Conservation (phyloP, 2,113 vertebrate species). For the Pelodiscus sinensis region DNA sequence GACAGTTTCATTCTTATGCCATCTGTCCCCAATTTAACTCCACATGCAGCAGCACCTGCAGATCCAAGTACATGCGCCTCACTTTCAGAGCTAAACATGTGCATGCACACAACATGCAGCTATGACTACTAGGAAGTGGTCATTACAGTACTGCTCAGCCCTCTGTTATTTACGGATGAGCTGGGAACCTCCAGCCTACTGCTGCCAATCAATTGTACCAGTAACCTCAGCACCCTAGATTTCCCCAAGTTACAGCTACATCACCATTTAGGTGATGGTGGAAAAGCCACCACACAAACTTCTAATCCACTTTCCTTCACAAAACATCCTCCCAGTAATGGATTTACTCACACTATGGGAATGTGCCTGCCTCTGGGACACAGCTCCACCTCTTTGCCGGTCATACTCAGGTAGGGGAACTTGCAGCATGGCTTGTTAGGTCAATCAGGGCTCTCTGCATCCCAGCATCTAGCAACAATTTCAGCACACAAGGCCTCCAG, state of each 20-base stretch:
- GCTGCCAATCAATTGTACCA: not conserved
- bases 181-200: not conserved
- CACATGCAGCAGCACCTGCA: accelerated
- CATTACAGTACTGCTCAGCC: not conserved
- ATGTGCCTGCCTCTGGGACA: conserved; percentile 90
- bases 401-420: conserved; percentile 94
- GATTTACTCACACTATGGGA: conserved; percentile 84
- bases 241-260: not conserved
- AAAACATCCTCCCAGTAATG: accelerated
- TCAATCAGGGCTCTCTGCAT: conserved; percentile 91
- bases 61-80: accelerated
- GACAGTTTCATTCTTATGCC: accelerated
- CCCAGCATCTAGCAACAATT: conserved; percentile 73
- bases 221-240: not conserved
- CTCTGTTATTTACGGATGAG: accelerated
- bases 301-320: accelerated
- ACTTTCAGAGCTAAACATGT: accelerated
- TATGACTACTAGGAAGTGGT: not conserved
- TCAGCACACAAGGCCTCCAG: conserved; percentile 94
- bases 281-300: not conserved
- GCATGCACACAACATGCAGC: not conserved
- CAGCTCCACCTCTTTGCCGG: conserved; percentile 94
- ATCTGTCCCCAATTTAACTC: not conserved
- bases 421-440: conserved; percentile 93
- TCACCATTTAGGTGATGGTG: not conserved